Base-by-base conservation (phyloP, 2,113 vertebrate genomes). In the Chionis minor region DNA sequence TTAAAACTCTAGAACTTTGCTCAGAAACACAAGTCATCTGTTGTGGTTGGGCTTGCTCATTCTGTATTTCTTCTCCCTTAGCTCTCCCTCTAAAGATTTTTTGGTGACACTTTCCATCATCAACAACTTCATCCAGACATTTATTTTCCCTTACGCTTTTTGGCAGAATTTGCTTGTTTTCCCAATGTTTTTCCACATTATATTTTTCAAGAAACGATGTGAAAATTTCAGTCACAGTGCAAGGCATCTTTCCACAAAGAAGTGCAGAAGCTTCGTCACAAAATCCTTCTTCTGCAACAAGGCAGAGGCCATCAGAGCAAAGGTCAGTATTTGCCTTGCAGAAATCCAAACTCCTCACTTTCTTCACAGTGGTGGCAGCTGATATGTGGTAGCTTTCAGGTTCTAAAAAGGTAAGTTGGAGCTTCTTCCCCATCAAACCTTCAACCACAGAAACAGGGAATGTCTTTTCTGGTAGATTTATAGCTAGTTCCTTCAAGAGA, bases 151-250 rank as follows among this genome's bases (percentile, higher is more conserved):
- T 66, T 67, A 27, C 1, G 55, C 59, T 81, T 91, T 88, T 83
- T 87, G 86, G 65, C 30, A 98, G 67, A 66, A 97, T 82, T 67
- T 96, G 44, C 22, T 87, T 81, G 4, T 83, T 88, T 96, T 94
- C 81, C 88, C 98, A 61, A 49, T 42, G 18, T 8, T 66, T 91
- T 83, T 91, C 88, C 38, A 97, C 8, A 3, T 56, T 52, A 32
- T 80, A 63, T 51, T 92, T 80, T 88, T 98, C 92, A n/a, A 94
- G 70, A 85, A 32, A 61, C 5, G 81, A 86, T 70, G 79, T 59
- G 47, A 97, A 84, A 47, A 93, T 70, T 75, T 97, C 95, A 55
- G 63, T 86, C 71, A 93, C 94, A 54, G 94, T 32, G 9, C 54
- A 96, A 88, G 90, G 70, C n/a, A 91, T 66, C 3, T 83, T 97